Conservation (phyloP, 2,797 vertebrate species). For the Labroides dimidiatus region DNA sequence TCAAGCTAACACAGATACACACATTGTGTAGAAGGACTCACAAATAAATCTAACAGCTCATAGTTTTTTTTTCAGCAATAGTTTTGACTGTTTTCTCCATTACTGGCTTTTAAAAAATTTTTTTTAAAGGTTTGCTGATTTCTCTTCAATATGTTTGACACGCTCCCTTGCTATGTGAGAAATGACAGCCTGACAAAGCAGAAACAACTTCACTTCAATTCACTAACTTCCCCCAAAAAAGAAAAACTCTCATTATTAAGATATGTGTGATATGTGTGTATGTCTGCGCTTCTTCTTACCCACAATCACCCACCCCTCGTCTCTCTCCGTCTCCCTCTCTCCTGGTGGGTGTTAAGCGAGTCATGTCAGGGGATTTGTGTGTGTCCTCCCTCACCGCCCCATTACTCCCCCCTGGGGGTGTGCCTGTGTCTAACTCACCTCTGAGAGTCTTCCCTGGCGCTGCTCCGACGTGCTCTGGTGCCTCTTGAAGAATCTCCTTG, state of each 20-base stretch:
- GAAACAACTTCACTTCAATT: conserved; percentile 33
- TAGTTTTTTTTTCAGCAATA: neutral
- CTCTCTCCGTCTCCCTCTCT: conserved; percentile 62
- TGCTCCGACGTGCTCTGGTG: conserved; percentile 90
- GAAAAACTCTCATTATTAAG: conserved; percentile 35
- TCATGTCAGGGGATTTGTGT: conserved; percentile 91
- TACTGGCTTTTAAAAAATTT: neutral
- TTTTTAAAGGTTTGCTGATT: conserved; percentile 1
- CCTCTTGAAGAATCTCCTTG: conserved; percentile 93
- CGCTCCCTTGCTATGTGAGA: conserved; percentile 12
- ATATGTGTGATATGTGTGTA: conserved; percentile 38
- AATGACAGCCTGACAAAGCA: conserved; percentile 15
- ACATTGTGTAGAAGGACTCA: no score
- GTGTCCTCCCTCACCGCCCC: conserved; percentile 87
- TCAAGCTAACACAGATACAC: no score
- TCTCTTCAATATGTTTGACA: conserved; percentile 3
- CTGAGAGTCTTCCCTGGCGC: conserved; percentile 91
- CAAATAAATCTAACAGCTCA: neutral
- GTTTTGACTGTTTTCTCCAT: no score
- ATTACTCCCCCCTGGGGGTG: conserved; percentile 88
- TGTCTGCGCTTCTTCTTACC: conserved; percentile 48
- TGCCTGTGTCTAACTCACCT: conserved; percentile 87
- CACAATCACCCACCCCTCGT: conserved; percentile 79
- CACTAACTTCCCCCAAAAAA: conserved; percentile 32
- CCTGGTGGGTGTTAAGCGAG: conserved; percentile 93